Percentiles rank a stretch among this genome's conserved stretches.
Evolutionary conservation across 2,797 vertebrate genomes (phyloP).

Genomic region (Chaetophractus vellerosus): DNA sequence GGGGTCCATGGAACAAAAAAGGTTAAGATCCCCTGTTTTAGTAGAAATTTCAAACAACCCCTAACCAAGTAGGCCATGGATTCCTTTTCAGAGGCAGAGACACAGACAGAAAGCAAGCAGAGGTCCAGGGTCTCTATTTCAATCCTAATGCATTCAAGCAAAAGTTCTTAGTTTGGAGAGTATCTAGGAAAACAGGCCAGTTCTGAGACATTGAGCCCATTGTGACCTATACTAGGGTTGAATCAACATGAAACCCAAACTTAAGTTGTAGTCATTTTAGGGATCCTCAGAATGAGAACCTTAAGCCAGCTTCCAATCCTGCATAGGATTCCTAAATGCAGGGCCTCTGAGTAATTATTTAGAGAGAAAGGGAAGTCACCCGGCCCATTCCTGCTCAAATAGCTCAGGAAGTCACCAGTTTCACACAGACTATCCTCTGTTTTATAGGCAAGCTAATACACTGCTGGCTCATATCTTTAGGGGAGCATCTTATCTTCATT

Average conservation of each 20-base stretch:
- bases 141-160: neutral
- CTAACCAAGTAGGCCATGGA: neutral
- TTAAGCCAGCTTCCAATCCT: no score
- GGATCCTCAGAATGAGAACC: conserved; percentile 1
- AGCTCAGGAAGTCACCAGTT: neutral
- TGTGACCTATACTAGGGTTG: neutral
- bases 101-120: neutral
- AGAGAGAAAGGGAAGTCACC: neutral
- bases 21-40: neutral
- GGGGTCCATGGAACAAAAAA: no score
- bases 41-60: neutral
- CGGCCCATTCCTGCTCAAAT: neutral
- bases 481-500: neutral
- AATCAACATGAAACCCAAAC: neutral
- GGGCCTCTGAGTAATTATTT: neutral
- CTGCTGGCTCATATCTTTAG: neutral
- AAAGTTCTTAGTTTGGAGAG: neutral
- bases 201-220: neutral
- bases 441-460: neutral
- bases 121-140: neutral
- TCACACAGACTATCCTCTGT: neutral
- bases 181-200: neutral
- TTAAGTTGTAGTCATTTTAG: neutral
- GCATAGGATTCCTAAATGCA: neutral
- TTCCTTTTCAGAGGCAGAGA: neutral